A percentile compares a stretch with the other conserved stretches of the same genome.
Conservation (phyloP, 1,140 invertebrate genomes). For the Diorhabda sublineata region DNA sequence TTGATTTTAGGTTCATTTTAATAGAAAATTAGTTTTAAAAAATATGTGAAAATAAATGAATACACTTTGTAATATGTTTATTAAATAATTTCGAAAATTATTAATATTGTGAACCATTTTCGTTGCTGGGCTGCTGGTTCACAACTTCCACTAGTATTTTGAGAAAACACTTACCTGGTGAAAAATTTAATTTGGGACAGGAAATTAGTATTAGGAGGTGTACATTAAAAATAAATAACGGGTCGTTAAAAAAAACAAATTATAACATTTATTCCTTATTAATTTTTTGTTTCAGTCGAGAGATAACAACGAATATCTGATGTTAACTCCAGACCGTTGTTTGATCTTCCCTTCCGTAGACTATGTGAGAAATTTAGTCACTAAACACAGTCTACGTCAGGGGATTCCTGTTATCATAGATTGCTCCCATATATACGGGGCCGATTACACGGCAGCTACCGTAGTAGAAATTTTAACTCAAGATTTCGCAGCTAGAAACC, state of each 20-base stretch:
- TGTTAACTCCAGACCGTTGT: conserved; percentile 78
- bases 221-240: neutral
- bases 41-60: no score
- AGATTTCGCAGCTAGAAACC: conserved; percentile 67
- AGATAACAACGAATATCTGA: conserved; percentile 67
- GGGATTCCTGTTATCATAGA: conserved; percentile 74
- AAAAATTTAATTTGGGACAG: no score
- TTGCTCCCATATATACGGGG: conserved; percentile 76
- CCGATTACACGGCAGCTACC: conserved; percentile 76
- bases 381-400: conserved; percentile 68
- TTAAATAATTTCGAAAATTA: no score
- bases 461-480: conserved; percentile 64
- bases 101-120: no score
- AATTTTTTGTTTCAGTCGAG: conserved; percentile 50
- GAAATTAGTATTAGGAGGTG: no score
- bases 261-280: conserved; percentile 33
- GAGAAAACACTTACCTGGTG: no score
- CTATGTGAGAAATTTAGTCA: conserved; percentile 76
- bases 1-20: no score
- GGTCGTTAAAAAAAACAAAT: neutral
- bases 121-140: no score
- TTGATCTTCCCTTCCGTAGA: conserved; percentile 85
- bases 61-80: no score
- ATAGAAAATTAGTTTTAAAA: no score
- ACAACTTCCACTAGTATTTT: no score